Base-by-base conservation (phyloP, 2,113 vertebrate genomes). In the Bothrops jararaca region DNA sequence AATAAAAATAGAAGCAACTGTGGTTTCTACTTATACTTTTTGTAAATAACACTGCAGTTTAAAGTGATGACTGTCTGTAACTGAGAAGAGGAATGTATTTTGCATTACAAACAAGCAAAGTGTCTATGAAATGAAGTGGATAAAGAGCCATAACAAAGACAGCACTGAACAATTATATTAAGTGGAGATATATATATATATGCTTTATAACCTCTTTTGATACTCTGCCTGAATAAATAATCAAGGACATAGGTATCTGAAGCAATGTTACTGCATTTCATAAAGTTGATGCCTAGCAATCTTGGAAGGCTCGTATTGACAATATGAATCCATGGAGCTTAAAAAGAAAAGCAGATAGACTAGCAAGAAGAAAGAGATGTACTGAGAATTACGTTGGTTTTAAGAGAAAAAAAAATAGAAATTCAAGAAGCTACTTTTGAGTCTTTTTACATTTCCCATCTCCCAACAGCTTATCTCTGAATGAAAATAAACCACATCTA, bases 41-140 rank as follows among this genome's bases (percentile, higher is more conserved):
- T 88, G 88, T 94, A 97, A 97, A 94, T 91, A 95, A 90, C 93
- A 94, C 95, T 91, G 96, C 4, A 90, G 94, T 95, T 93, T 91
- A 94, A 94, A 95, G 90, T 58, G 87, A 74, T 93, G 93, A n/a
- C 34, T 80, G 95, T 94, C 90, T 94, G 95, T 87, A 96, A 95
- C n/a, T 92, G 85, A 95, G 96, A 85, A 54, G 22, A 89, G 23
- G 39, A 85, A 0, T 85, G 45, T 29, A 8, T 94, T 96, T 95
- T 93, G 93, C 22, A 94, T 11, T 91, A 53, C 91, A 52, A 74
- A 69, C 94, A 95, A 95, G n/a, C 1, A 96, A 20, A 1, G 94
- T 93, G 50, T 92, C 94, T 93, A 52, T 93, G 45, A 88, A 88
- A 88, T n/a, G 20, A 50, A 64, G 42, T 20, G 4, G 34, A 26